Evolutionary conservation across 2,797 vertebrate species (phyloP), one percentile per base, ranked within the genome.

Genomic region (Aratinga solstitialis): DNA sequence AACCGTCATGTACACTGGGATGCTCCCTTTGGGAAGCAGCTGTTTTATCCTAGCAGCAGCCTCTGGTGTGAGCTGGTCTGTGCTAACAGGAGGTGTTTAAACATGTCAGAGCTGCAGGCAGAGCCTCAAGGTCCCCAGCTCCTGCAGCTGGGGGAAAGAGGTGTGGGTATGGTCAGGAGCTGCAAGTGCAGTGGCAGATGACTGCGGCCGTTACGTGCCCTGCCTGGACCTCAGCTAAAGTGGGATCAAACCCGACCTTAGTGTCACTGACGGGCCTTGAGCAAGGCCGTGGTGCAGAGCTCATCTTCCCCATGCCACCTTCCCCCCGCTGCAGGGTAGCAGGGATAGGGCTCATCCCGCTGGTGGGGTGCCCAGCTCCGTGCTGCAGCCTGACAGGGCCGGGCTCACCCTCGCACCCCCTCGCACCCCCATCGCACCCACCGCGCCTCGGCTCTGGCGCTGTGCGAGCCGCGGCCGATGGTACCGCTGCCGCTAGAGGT

Each of bases 401-500:
- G n/a, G 3, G 51, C 59, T 9, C 51, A 34, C 2, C 58, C 4
- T 18, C 10, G 14, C 36, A 18, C 13, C 3, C 7, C 2, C 8
- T 8, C 20, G 30, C 26, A 22, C n/a, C 9, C 14, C 4, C 36
- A 24, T 24, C 6, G 43, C 62, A 30, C 5, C 11, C 32, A 43
- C 13, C 8, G 5, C 1, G 3, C 30, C 6, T 19, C 34, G 34
- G 6, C 3, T 12, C 38, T 11, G 47, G 27, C 42, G 24, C 61
- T 16, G 5, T 3, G 30, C 10, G 4, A 32, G 66, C 51, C 16
- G 71, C 43, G 8, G 34, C 9, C 11, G 54, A 34, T 26, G 2
- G 23, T 9, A 36, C 34, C 51, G 45, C 56, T 69, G 48, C 84
- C 87, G 3, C 84, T 88, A 92, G 90, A 88, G 94, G 92, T 51